Base-by-base conservation (phyloP, 2,797 vertebrate genomes). In the Thalassophryne amazonica region DNA sequence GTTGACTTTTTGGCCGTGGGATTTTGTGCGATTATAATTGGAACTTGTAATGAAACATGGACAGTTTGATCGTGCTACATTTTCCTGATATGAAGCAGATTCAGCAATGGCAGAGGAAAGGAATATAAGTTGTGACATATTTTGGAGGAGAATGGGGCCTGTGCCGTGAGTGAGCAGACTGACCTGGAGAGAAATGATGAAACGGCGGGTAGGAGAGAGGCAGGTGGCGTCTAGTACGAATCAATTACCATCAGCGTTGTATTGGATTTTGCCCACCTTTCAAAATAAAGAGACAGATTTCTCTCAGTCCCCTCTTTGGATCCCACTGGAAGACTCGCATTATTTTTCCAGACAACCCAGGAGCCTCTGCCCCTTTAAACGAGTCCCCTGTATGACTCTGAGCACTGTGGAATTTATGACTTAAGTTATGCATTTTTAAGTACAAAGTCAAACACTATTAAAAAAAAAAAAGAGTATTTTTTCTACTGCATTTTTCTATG, bases 401-500 rank as follows among this genome's bases (percentile, higher is more conserved):
- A 83, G 75, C 78, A 85, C 85, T 90, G 80, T 89, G 84, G 80
- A 87, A 80, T 76, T 61, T 82, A 76, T 64, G 67, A 70, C 73
- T 72, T 88, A 89, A 86, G 76, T 88, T 87, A 87, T 86, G 60
- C 76, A 69, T 83, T 80, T 84, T 76, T 78, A 79, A 72, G 75
- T 70, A 69, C 49, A 22, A 69, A 63, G 68, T 60, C 60, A 81
- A 72, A 67, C 43, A 78, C 50, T 48, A 69, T 69, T 13, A 67
- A 55, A 55, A 45, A 39, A 37, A n/a, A n/a, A n/a, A n/a, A n/a
- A n/a, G n/a, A n/a, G n/a, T n/a, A n/a, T 49, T 55, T 69, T 69
- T 65, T 66, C 25, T 43, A 35, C 23, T 54, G 18, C 32, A 45
- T 62, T 67, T 69, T 59, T 28, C 57, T 34, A 35, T 14, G 58